Conservation (phyloP, 2,797 vertebrate species). For the Poecilia gillii region DNA sequence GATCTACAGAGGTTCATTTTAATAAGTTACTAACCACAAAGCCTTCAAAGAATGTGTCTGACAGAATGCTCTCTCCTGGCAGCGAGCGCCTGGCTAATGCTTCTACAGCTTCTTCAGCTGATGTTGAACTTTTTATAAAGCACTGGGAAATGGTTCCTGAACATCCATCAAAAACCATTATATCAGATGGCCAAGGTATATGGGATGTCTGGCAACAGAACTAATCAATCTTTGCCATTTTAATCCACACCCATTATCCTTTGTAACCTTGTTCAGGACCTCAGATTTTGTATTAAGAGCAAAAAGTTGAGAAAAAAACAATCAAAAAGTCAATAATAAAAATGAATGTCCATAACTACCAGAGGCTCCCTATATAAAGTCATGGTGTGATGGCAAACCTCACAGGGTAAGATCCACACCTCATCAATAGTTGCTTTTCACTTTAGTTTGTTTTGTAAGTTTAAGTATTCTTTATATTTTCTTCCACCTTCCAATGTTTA, state of each 20-base stretch:
- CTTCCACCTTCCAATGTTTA: too few relatives aligned
- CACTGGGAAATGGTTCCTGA: constrained; percentile 20
- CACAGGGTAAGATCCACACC: too few relatives aligned
- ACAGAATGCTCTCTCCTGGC: neutral
- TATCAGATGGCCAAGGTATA: constrained; percentile 17
- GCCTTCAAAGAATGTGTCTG: neutral
- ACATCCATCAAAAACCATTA: constrained; percentile 34
- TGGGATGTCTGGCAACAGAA: constrained; percentile 34
- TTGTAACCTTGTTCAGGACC: neutral
- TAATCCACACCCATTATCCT: neutral
- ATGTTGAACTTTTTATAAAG: constrained; percentile 25
- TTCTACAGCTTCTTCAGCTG: constrained; percentile 26
- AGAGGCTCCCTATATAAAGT: too few relatives aligned
- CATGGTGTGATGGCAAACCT: too few relatives aligned
- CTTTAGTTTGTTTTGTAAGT: too few relatives aligned
- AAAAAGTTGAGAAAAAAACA: neutral
- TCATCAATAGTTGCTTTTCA: too few relatives aligned
- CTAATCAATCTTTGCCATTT: neutral
- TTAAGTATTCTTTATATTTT: too few relatives aligned
- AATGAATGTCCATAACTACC: neutral
- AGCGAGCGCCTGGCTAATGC: neutral
- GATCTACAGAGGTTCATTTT: neutral
- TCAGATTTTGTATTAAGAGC: neutral
- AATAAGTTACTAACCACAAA: neutral
- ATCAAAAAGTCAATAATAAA: neutral